Evolutionary conservation across 2,113 vertebrate genomes (phyloP).

Genomic region (Petroica traversi): DNA sequence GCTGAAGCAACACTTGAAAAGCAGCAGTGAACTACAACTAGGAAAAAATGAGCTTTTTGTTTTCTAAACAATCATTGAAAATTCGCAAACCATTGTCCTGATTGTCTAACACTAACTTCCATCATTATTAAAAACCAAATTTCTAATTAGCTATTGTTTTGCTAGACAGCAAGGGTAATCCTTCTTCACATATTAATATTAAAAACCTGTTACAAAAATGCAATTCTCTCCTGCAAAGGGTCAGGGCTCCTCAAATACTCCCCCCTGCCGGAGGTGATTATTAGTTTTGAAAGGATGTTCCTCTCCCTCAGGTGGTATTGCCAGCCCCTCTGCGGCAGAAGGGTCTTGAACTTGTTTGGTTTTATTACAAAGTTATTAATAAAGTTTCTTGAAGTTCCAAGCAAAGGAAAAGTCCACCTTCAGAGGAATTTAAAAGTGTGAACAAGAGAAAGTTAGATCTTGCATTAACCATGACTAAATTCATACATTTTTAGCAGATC

Average conservation of each 20-base stretch:
- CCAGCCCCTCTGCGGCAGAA: neutral
- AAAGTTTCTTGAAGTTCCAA: neutral
- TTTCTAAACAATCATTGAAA: neutral
- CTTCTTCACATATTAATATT: neutral
- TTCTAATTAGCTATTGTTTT: constrained; percentile 19
- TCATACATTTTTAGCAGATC: neutral
- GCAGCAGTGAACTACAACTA: neutral
- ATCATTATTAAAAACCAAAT: neutral
- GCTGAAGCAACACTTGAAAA: neutral
- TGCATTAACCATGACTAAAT: neutral
- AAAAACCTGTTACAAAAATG: neutral
- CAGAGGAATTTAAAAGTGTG: neutral
- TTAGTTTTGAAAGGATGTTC: neutral
- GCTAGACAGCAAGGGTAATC: neutral
- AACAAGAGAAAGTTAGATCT: neutral
- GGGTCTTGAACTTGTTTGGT: neutral
- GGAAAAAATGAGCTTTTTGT: neutral
- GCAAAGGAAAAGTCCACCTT: neutral
- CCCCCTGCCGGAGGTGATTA: neutral
- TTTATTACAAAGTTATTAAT: neutral
- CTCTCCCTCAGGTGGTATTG: neutral
- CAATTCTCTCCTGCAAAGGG: neutral
- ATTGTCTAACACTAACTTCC: neutral
- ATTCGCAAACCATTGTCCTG: neutral
- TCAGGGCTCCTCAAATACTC: neutral